Evolutionary conservation across 2,888 invertebrate species (phyloP), one percentile per base, ranked within the genome.

Genomic region (Geotrupes spiniger): DNA sequence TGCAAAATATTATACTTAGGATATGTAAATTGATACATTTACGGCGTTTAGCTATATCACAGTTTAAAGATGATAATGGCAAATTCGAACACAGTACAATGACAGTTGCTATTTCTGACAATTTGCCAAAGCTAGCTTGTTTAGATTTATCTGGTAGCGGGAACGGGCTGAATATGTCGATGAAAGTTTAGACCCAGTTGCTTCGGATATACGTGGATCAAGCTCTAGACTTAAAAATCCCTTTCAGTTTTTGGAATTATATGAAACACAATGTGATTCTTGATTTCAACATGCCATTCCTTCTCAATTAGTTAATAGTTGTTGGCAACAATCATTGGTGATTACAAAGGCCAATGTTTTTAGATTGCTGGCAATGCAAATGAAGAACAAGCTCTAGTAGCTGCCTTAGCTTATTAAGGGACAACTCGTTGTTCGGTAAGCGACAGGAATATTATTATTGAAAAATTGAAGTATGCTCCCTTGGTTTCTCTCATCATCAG

Each of bases 71-170:
- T 36, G 81, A 85, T 57, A 61, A 65, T 25, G 89, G 89, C 3
- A 82, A 80, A 52, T 95, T 86, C 69, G 77, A 80, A 26, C 81
- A 85, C 60, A 89, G 92, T 2, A 89, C 88, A 73, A 77, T 81
- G 53, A 76, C 84, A 21, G 76, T 82, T 12, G 78, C 79, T 58
- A 75, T 98, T 27, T 83, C 95, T 8, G 77, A 79, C 41, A 83
- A 77, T 65, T 76, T 98, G 61, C 87, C 89, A 0, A 71, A 82
- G 41, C 74, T 98, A 49, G 81, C 82, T 31, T 90, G 90, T 15
- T 75, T 98, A 60, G 97, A 98, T 74, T 93, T 98, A 66, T 94
- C 96, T 2, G 95, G 95, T 98, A 55, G 93, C 95, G 29, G 93
- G 95, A 9, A 83, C 84, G 43, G 91, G 85, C 85, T 9, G 77